Evolutionary conservation across 2,797 vertebrate species (phyloP), one percentile per base, ranked within the genome.

Genomic region (Gymnothorax javanicus): DNA sequence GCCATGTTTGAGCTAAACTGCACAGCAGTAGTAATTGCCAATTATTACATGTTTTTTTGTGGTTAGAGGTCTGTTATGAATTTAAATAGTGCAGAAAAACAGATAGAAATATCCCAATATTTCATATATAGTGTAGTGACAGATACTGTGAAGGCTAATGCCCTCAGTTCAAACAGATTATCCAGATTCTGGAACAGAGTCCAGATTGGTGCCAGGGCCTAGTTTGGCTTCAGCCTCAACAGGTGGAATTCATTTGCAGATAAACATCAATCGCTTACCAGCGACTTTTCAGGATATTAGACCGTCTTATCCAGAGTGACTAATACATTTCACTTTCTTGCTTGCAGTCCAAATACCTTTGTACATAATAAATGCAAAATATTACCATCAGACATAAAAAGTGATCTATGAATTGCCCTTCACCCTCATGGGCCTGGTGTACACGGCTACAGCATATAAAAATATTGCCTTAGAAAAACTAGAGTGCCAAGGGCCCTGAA

Each of bases 321-420:
- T n/a, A n/a, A 43, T 43, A 43, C 33, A 43, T 43, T 43, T 43
- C 33, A 2, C 33, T 43, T 43, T 43, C 33, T 43, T 43, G 33
- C 33, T 43, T 43, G 2, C 33, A 43, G 33, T 43, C 33, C 2
- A 43, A 43, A 43, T 43, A 43, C 2, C 2, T 43, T 43, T 43
- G 2, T 43, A 43, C 33, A 43, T 43, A 43, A 43, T n/a, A n/a
- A n/a, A n/a, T 43, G 33, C 33, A 43, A 43, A 43, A 43, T 82
- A 57, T 82, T 23, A 82, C 57, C 25, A 58, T 82, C 81, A 56
- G 69, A 86, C 84, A 89, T 83, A 58, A 59, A 88, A 86, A 82
- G 15, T 83, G 81, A 88, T 85, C 87, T 86, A 86, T 67, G 84
- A n/a, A 23, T 52, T 62, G 4, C 84, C 57, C 43, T 57, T 27